Evolutionary conservation across 2,113 vertebrate species (phyloP), one percentile per base, ranked within the genome.

Genomic region (Urocolius indicus): DNA sequence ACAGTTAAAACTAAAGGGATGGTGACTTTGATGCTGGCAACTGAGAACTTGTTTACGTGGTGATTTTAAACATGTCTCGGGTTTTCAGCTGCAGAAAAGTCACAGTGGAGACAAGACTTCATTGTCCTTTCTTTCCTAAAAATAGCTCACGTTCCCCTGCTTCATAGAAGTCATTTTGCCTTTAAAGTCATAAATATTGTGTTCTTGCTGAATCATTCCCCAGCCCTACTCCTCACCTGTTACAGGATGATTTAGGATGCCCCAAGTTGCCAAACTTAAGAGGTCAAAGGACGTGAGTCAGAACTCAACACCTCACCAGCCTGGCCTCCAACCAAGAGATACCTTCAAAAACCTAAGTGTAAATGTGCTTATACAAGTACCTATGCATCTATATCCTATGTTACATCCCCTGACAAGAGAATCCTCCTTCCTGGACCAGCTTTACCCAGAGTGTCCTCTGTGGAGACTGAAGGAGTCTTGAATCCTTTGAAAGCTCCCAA

Each of bases 151-250:
- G 36, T 90, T 79, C 57, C 55, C 15, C 45, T 43, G 45, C 51
- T 95, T 87, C 61, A 51, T 51, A 66, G 87, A 66, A 93, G 34
- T 49, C 20, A 24, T n/a, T 79, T 90, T 83, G 61, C 46, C 45
- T 74, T 78, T 45, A 20, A 15, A 83, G 38, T 16, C 65, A 32
- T 82, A 69, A 86, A 79, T 51, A 48, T 12, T 30, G 10, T 38
- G 62, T n/a, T 63, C 29, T 63, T 63, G 45, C 26, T 86, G 72
- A 86, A 49, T 63, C 16, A 38, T 24, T 83, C 69, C 68, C n/a
- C 79, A 80, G 2, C 22, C 5, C 16, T 41, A n/a, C 52, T 67
- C 48, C 22, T 43, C 11, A 1, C 57, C 51, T 74, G 45, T 45
- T 48, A 45, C 46, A 65, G 51, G 34, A 27, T 27, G 27, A 14